phyloP scores from a whole-genome alignment of 2,797 vertebrate genomes.

The Gobio occitaniae region DNA sequence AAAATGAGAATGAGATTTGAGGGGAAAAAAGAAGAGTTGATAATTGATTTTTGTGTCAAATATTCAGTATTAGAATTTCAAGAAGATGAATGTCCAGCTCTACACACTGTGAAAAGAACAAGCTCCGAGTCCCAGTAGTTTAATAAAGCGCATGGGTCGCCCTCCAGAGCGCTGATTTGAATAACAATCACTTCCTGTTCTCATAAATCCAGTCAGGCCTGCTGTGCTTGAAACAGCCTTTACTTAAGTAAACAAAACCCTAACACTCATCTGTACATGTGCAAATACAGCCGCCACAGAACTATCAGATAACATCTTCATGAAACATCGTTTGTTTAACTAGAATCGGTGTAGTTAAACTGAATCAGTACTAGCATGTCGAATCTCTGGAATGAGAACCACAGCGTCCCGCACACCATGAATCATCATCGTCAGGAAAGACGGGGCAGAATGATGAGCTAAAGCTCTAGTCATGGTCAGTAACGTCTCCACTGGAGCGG shows the following conservation, averaged over 20 bases:
- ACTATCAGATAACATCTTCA: background rate
- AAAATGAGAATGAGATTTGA: background rate
- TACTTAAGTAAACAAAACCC: background rate
- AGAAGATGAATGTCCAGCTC: background rate
- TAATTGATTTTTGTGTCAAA: no score
- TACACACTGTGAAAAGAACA: background rate
- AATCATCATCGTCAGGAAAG: slow-evolving; percentile 1
- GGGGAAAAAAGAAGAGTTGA: background rate
- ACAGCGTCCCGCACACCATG: slow-evolving; percentile 66
- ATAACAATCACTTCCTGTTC: background rate
- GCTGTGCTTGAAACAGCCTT: background rate
- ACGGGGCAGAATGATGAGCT: background rate
- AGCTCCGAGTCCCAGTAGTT: slow-evolving; percentile 11
- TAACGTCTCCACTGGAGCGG: slow-evolving; percentile 89
- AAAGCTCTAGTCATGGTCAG: slow-evolving; percentile 85
- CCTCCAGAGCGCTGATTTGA: slow-evolving; percentile 16
- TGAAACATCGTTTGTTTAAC: background rate
- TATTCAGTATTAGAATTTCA: background rate
- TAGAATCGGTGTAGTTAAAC: background rate
- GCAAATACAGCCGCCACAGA: background rate
- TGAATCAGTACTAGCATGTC: background rate
- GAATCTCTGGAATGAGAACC: slow-evolving; percentile 45
- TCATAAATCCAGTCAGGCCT: background rate
- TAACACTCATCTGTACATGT: slow-evolving; percentile 13
- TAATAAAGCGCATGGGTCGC: slow-evolving; percentile 2